Percentiles rank a stretch among this genome's conserved stretches.
Evolutionary conservation across 2,113 vertebrate genomes (phyloP).

Genomic region (Aptenodytes forsteri): DNA sequence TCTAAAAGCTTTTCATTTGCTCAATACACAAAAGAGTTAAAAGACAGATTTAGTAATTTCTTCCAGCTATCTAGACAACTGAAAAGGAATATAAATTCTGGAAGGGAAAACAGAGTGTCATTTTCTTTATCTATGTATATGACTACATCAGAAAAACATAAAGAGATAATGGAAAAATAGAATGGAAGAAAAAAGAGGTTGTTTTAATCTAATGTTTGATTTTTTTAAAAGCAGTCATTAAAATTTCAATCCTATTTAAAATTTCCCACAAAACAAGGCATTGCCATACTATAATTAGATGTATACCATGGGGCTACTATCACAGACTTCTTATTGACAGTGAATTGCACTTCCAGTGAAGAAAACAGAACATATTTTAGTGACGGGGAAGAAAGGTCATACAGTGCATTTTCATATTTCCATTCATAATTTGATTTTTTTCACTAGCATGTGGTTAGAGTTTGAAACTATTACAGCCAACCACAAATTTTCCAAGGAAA

Average conservation of each 20-base stretch:
- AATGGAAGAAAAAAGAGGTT: neutral
- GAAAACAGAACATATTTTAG: neutral
- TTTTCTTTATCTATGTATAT: neutral
- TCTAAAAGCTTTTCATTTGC: neutral
- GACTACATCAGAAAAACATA: neutral
- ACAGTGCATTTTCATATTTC: neutral
- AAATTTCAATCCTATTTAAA: neutral
- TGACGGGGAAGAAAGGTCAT: neutral
- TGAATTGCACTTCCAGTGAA: neutral
- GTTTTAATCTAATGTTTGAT: neutral
- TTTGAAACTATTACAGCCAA: neutral
- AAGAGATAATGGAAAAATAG: neutral
- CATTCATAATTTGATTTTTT: neutral
- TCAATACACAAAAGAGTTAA: neutral
- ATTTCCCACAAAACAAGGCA: neutral
- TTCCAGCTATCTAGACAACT: neutral
- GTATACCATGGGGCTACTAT: neutral
- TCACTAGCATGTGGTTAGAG: neutral
- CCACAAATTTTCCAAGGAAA: neutral
- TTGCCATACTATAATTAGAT: neutral
- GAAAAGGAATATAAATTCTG: neutral
- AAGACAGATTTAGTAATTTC: neutral
- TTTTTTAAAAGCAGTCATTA: neutral
- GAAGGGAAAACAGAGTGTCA: neutral
- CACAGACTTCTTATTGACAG: neutral